phyloP scores from a whole-genome alignment of 1,140 invertebrate species.

The Drosophila takahashii region DNA sequence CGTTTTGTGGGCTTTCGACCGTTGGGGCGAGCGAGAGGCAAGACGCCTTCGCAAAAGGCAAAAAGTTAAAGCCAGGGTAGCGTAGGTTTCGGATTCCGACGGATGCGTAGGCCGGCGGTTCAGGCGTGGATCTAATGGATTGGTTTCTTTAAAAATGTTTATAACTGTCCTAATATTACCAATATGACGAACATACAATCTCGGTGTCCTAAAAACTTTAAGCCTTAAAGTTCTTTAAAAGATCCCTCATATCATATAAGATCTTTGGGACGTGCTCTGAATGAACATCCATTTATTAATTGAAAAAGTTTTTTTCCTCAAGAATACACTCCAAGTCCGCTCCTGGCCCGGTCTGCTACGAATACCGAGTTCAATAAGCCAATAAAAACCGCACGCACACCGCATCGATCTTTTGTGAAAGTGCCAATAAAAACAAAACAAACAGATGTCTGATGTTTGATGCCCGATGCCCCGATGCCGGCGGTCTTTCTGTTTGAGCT shows the following conservation, averaged over 20 bases:
- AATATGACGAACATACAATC: too few species aligned
- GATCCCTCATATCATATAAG: too few species aligned
- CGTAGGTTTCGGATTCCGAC: conserved; percentile 59
- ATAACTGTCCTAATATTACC: too few species aligned
- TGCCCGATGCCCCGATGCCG: conserved; percentile 27
- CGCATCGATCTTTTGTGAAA: conserved; percentile 65
- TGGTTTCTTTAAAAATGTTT: too few species aligned
- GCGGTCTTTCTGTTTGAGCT: conserved; percentile 28
- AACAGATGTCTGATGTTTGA: conserved; percentile 69
- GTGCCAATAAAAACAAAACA: conserved; percentile 60
- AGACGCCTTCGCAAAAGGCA: conserved; percentile 69
- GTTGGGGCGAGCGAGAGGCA: conserved; percentile 46
- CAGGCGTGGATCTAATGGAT: neutral
- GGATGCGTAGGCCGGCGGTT: conserved; percentile 63
- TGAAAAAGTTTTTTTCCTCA: neutral
- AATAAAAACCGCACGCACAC: conserved; percentile 60
- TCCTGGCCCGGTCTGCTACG: conserved; percentile 52
- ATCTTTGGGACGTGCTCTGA: too few species aligned
- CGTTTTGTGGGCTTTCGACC: conserved; percentile 45
- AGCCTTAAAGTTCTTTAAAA: too few species aligned
- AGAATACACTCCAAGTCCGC: neutral
- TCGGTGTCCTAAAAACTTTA: too few species aligned
- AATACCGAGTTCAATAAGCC: conserved; percentile 75
- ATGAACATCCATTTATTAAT: neutral
- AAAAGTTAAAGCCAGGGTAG: conserved; percentile 43